Conservation (phyloP, 2,113 vertebrate species). For the Phycodurus eques region DNA sequence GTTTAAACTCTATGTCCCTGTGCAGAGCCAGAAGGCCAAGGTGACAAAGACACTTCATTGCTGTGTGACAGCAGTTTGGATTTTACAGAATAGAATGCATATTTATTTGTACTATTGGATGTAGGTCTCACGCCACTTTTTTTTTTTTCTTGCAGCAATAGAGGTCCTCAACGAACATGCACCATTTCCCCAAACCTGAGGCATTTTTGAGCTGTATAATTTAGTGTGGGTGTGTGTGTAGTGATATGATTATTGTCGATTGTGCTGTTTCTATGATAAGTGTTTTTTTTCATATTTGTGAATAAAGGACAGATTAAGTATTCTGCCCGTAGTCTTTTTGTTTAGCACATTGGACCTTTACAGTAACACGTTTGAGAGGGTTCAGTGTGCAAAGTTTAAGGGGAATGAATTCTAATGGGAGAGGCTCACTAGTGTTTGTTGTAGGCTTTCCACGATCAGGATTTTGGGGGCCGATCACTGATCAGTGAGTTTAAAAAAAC, state of each 20-base stretch:
- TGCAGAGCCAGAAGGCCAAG: slow-evolving; percentile 91
- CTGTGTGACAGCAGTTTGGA: background rate
- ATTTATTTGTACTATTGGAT: background rate
- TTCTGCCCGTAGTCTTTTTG: background rate
- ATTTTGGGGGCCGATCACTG: too few relatives aligned
- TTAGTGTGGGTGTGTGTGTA: background rate
- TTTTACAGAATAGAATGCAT: background rate
- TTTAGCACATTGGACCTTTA: background rate
- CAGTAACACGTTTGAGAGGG: background rate
- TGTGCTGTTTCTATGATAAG: background rate
- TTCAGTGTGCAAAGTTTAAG: too few relatives aligned
- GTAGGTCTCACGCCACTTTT: background rate
- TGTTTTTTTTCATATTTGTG: background rate
- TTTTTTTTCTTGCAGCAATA: background rate
- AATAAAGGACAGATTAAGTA: background rate
- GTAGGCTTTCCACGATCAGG: too few relatives aligned
- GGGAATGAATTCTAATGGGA: too few relatives aligned
- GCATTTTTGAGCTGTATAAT: background rate
- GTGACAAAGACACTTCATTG: slow-evolving; percentile 59
- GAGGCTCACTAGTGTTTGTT: too few relatives aligned
- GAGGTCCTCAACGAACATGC: background rate
- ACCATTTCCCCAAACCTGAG: background rate
- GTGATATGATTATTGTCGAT: background rate
- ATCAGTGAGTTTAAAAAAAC: too few relatives aligned
- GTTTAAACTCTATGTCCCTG: slow-evolving; percentile 94